Evolutionary conservation across 2,888 invertebrate genomes (phyloP).

Genomic region (Drosophila phalerata): DNA sequence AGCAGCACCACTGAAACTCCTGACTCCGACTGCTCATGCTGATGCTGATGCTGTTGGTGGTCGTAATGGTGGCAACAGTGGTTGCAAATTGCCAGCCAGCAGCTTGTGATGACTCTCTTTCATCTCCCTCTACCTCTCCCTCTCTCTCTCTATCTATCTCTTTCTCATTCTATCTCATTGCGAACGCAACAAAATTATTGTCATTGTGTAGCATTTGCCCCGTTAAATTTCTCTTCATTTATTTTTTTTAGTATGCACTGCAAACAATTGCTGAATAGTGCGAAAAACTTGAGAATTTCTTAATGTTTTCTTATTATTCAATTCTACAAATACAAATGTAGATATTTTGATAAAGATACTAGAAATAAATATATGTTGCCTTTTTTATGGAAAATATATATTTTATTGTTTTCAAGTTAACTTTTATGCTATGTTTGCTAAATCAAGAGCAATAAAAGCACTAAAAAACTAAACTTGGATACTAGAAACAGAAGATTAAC

Average conservation of each 20-base stretch:
- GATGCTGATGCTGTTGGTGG: slow-evolving; percentile 35
- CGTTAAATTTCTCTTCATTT: slow-evolving; percentile 36
- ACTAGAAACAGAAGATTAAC: no score
- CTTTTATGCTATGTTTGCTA: no score
- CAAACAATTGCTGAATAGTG: slow-evolving; percentile 26
- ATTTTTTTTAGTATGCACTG: slow-evolving; percentile 39
- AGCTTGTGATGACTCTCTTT: slow-evolving; percentile 51
- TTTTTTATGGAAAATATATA: no score
- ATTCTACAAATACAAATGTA: no score
- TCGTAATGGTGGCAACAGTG: slow-evolving; percentile 60
- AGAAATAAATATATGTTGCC: no score
- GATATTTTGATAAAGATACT: no score
- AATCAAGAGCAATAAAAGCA: no score
- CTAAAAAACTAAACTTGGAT: no score
- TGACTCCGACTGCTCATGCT: neutral
- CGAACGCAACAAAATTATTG: slow-evolving; percentile 50
- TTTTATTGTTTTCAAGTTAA: no score
- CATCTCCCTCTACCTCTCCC: neutral
- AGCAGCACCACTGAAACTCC: slow-evolving; percentile 29
- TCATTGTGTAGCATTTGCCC: slow-evolving; percentile 54
- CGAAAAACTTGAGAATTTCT: no score
- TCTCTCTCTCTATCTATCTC: slow-evolving; percentile 8
- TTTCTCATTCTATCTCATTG: neutral
- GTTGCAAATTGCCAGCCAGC: slow-evolving; percentile 71
- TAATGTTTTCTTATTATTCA: no score